Base-by-base conservation (phyloP, 1,140 invertebrate genomes). In the Drosophila parabipectinata region DNA sequence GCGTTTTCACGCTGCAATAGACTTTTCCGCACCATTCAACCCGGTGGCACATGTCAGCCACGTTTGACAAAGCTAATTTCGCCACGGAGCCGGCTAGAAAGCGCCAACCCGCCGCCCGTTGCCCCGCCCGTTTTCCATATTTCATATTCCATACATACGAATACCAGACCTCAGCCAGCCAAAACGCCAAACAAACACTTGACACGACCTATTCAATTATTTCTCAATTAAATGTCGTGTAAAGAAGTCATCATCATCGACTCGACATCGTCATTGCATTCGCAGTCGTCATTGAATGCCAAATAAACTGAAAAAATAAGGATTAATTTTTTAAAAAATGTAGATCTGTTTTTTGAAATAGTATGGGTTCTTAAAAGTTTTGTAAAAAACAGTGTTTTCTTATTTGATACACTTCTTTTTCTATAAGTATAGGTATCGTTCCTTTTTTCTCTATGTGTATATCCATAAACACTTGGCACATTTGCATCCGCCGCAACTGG, bases 1-100 rank as follows among this genome's bases (percentile, higher is more conserved):
- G 69, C 81, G 55, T 84, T 84, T 84, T 84, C 80, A 84, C 80
- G 81, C 81, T 84, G 80, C 80, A 84, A 71, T 84, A 56, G 72
- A 71, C 75, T 62, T 84, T 84, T 84, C 76, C 81, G 81, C 80
- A 30, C 50, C 72, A 83, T 67, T 83, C 80, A 76, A 79, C 54
- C 72, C 62, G 10, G 9, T 61, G 77, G 61, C 78, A 85, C 67
- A 68, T 72, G 79, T 79, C 71, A 72, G 54, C 37, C 56, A 44
- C 71, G 64, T 89, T 88, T 88, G 84, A 88, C 83, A 88, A 88
- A 88, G 83, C 83, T 88, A 88, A 88, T 88, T 89, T 88, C 79
- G 54, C 72, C 62, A 55, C 61, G 72, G 54, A 53, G 15, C 44
- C 15, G 28, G 10, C 32, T 41, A 37, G 66, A 50, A 48, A 7